Evolutionary conservation across 2,797 vertebrate species (phyloP).

Genomic region (Aselliscus stoliczkanus): DNA sequence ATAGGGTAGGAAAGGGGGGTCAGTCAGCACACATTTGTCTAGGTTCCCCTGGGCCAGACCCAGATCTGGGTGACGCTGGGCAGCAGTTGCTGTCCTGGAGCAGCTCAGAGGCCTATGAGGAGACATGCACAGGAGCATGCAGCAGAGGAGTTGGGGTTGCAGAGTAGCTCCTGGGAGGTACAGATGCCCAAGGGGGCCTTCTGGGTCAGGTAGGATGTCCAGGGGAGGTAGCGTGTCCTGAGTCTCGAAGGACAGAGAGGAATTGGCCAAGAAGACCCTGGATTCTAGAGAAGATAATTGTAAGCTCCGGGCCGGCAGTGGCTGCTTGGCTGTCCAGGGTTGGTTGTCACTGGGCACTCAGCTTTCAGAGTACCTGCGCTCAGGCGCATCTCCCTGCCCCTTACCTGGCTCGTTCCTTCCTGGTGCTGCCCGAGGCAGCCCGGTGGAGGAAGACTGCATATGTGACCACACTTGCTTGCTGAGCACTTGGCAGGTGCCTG

Average conservation of each 20-base stretch:
- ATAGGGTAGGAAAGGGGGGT: background rate
- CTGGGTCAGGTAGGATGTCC: background rate
- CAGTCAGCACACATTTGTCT: accelerated
- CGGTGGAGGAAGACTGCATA: background rate
- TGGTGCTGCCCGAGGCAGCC: background rate
- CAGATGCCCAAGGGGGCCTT: accelerated
- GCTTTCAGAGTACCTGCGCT: background rate
- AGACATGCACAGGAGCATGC: too few species aligned
- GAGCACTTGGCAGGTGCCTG: background rate
- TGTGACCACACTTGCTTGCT: background rate
- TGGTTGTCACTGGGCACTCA: background rate
- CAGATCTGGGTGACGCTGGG: background rate
- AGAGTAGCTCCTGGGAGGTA: background rate
- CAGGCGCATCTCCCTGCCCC: background rate
- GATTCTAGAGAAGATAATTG: accelerated
- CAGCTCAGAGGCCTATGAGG: background rate
- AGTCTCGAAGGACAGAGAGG: background rate
- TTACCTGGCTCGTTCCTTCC: accelerated
- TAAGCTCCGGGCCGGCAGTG: accelerated
- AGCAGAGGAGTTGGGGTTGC: too few species aligned
- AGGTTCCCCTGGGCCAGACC: background rate
- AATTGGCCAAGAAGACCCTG: background rate
- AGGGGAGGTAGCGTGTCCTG: background rate
- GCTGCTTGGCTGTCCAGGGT: background rate
- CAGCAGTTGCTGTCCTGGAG: background rate